Evolutionary conservation across 1,140 invertebrate genomes (phyloP), one percentile per base, ranked within the genome.

Genomic region (Anagrus nilaparvatae): DNA sequence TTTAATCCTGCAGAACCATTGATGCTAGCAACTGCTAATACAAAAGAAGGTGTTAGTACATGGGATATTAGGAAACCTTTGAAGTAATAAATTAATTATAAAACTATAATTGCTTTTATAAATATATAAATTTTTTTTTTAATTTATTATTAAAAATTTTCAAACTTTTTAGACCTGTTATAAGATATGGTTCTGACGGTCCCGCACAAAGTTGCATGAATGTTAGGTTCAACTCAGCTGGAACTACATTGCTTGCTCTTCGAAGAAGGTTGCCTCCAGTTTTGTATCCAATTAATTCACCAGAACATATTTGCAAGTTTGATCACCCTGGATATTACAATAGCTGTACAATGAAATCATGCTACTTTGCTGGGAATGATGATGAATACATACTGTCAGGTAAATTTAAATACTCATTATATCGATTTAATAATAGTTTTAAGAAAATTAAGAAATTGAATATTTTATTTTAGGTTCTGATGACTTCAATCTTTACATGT

Each of bases 281-380:
- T 3, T 64, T 95, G 1, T 97, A 90, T 58, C 67, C 72, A 0
- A 70, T 84, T 1, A 68, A 79, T 40, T 77, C 76, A 5, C 62
- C 78, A 2, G 71, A 75, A 17, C 78, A 83, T 1, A 58, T 85
- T 16, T 85, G 79, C 42, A 82, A 92, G 63, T 94, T 97, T 64
- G 87, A 92, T 61, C 85, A 93, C 60, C 75, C 79, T 18, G 85
- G 87, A 43, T 97, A 96, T 62, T 94, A 91, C 51, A 96, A 96
- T 61, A 92, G 88, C 2, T 96, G 91, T 60, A 96, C 92, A 1
- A 94, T 96, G 88, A 97, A 97, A 65, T 93, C 87, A 44, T 94
- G 90, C 55, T 85, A 80, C 36, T 96, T 96, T 72, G 90, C 87
- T n/a, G 92, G 91, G 1, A 77, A 81, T 5, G 74, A 80, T 29